A percentile compares a stretch with the other conserved stretches of the same genome.
phyloP scores from a whole-genome alignment of 2,113 vertebrate species.

The Eurystomus gularis region DNA sequence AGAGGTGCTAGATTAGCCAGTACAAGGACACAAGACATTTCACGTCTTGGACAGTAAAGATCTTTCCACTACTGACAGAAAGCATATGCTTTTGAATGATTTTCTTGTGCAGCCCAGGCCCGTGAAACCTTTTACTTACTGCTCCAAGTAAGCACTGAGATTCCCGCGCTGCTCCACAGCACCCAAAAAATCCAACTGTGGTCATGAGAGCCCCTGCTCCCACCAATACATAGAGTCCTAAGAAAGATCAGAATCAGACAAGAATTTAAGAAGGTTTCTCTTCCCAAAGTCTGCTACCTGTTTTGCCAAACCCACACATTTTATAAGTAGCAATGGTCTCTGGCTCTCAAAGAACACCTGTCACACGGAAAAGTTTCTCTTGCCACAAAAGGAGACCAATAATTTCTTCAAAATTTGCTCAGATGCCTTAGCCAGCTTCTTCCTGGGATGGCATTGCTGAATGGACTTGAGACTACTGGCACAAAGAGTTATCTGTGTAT shows the following conservation, averaged over 20 bases:
- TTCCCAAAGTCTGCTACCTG: neutral
- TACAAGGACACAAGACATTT: neutral
- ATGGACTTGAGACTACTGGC: neutral
- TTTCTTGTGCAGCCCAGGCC: neutral
- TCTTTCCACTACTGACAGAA: neutral
- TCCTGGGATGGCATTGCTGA: neutral
- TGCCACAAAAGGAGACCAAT: neutral
- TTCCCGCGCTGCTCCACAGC: slow-evolving; percentile 92
- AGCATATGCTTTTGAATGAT: neutral
- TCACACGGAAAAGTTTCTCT: neutral
- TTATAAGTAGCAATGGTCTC: neutral
- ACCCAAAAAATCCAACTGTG: slow-evolving; percentile 93
- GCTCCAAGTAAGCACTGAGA: slow-evolving; percentile 94
- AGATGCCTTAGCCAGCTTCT: neutral
- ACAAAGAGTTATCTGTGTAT: neutral
- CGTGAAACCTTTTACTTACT: slow-evolving; percentile 79
- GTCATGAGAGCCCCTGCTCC: slow-evolving; percentile 91
- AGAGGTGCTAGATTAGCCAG: neutral
- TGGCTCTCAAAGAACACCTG: neutral
- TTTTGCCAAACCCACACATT: neutral
- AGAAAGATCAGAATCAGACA: slow-evolving; percentile 7
- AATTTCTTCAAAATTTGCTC: neutral
- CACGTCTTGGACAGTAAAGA: neutral
- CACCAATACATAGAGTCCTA: slow-evolving; percentile 93
- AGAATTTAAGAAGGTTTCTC: neutral